These are phyloP conservation scores for Coenonympha glycerion DNA, from an alignment of 2,888 invertebrate species.

Conservation along the genomic window DNA sequence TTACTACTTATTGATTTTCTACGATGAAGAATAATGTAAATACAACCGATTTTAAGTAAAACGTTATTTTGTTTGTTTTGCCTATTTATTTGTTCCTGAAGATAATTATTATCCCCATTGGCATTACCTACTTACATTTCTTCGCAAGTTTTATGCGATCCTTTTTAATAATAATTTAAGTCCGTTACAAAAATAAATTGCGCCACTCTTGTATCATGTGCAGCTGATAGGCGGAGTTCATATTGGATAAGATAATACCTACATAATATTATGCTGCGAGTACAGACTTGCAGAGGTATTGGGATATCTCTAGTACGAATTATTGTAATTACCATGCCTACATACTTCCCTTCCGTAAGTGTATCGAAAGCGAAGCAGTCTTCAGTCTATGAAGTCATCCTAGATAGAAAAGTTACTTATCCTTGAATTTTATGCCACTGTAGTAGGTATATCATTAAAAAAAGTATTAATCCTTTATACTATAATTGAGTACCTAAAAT, in stretches of 20 bases:
- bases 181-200: slow-evolving; percentile 47
- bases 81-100: slow-evolving; percentile 65
- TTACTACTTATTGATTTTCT: slow-evolving; percentile 75
- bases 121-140: slow-evolving; percentile 13
- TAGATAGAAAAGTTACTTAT: too few relatives aligned
- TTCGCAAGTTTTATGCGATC: slow-evolving; percentile 14
- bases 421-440: too few relatives aligned
- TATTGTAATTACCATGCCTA: too few relatives aligned
- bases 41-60: slow-evolving; percentile 77
- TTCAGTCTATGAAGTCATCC: too few relatives aligned
- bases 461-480: too few relatives aligned
- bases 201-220: slow-evolving; percentile 24
- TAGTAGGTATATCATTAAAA: too few relatives aligned
- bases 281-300: too few relatives aligned
- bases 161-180: slow-evolving; percentile 30
- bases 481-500: too few relatives aligned
- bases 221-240: slow-evolving; percentile 32
- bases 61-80: slow-evolving; percentile 71
- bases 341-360: too few relatives aligned
- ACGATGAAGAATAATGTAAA: slow-evolving; percentile 76
- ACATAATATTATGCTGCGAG: too few relatives aligned
- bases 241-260: slow-evolving; percentile 27
- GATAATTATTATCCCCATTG: slow-evolving; percentile 18
- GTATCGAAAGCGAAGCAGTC: too few relatives aligned
- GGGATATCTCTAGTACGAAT: too few relatives aligned